Evolutionary conservation across 2,113 vertebrate species (phyloP).

Genomic region (Clinocottus analis): DNA sequence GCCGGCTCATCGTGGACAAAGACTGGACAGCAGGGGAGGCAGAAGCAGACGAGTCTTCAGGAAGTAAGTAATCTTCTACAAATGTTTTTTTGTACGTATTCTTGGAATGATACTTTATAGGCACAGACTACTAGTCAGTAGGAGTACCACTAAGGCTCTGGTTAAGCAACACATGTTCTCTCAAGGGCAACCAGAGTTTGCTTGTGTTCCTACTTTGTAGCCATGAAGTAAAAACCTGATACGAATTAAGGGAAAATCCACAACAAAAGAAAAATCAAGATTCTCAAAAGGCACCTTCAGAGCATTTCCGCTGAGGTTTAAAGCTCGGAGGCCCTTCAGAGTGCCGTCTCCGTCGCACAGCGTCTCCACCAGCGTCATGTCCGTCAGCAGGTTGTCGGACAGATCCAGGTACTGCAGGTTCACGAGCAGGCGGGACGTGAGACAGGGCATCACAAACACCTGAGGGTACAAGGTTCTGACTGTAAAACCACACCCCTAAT

Average conservation of each 20-base stretch:
- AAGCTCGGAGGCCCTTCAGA: constrained; percentile 48
- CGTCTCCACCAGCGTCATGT: constrained; percentile 45
- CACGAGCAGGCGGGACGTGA: neutral
- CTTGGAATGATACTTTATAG: neutral
- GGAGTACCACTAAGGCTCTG: neutral
- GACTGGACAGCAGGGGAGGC: constrained; percentile 43
- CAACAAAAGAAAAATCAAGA: neutral
- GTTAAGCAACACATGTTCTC: neutral
- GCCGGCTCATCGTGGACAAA: constrained; percentile 33
- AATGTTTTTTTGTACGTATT: neutral
- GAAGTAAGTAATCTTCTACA: neutral
- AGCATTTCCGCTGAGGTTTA: constrained; percentile 70
- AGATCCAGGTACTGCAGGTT: constrained; percentile 71
- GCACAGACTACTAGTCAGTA: neutral
- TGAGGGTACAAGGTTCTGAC: constrained; percentile 7
- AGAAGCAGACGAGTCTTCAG: neutral
- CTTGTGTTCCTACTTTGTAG: neutral
- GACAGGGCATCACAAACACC: constrained; percentile 64
- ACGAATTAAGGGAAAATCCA: neutral
- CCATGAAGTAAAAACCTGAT: neutral
- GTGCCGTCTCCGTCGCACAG: constrained; percentile 32
- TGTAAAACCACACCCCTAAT: neutral
- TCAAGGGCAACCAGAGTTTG: neutral
- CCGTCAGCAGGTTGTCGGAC: constrained; percentile 70
- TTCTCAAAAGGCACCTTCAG: constrained; percentile 53